Conservation (phyloP, 2,113 vertebrate species). For the Xyrauchen texanus region DNA sequence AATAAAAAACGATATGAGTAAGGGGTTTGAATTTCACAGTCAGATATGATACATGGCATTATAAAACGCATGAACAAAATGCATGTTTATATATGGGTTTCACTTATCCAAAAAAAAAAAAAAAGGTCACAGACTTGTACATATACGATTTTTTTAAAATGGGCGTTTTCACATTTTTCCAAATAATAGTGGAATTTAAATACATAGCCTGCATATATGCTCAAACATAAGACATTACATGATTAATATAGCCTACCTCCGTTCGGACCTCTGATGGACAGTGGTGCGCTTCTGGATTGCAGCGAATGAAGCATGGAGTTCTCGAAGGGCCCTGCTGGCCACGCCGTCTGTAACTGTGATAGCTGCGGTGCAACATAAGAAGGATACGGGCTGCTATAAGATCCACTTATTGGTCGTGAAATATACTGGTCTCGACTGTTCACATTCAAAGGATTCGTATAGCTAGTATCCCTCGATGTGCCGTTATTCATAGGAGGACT, state of each 20-base stretch:
- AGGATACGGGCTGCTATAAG: slow-evolving; percentile 84
- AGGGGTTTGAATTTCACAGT: no score
- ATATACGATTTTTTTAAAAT: no score
- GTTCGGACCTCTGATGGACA: slow-evolving; percentile 85
- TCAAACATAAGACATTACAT: no score
- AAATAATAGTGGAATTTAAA: no score
- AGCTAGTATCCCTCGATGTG: slow-evolving; percentile 74
- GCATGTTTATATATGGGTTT: no score
- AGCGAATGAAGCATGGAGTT: slow-evolving; percentile 93
- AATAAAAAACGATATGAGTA: no score
- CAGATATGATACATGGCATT: no score
- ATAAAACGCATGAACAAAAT: no score
- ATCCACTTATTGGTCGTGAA: slow-evolving; percentile 83
- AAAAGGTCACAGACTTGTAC: no score
- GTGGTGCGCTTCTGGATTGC: slow-evolving; percentile 83
- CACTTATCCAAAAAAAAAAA: no score
- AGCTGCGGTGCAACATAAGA: slow-evolving; percentile 85
- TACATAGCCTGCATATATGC: no score
- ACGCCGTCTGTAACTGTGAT: slow-evolving; percentile 85
- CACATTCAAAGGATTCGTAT: slow-evolving; percentile 75
- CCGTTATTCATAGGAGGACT: slow-evolving; percentile 90
- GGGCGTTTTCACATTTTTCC: no score
- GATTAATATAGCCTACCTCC: slow-evolving; percentile 78
- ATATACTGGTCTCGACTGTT: slow-evolving; percentile 90
- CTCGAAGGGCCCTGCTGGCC: slow-evolving; percentile 88